Percentiles rank a stretch among this genome's conserved stretches.
Evolutionary conservation across 2,797 vertebrate genomes (phyloP).

Genomic region (Anniella stebbinsi): DNA sequence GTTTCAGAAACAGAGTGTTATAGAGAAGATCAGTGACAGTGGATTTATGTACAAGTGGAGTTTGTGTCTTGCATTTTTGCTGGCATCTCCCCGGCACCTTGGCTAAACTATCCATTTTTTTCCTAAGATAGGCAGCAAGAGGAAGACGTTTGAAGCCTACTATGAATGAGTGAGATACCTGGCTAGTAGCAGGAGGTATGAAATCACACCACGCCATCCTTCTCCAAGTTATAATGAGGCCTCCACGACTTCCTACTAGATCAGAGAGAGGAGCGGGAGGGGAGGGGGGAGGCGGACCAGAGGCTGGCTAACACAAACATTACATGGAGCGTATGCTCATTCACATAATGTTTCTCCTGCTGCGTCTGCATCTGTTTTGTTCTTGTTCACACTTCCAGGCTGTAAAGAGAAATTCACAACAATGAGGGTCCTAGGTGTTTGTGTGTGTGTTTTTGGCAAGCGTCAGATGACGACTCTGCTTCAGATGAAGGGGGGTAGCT

Average conservation of each 20-base stretch:
- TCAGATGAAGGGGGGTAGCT: neutral
- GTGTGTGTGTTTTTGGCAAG: slow-evolving; percentile 2
- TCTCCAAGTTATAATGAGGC: slow-evolving; percentile 2
- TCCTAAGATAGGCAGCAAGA: too few species aligned
- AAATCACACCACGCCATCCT: neutral
- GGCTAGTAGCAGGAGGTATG: too few species aligned
- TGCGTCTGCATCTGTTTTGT: slow-evolving; percentile 45
- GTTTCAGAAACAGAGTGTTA: too few species aligned
- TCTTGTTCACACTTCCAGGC: slow-evolving; percentile 45
- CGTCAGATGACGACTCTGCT: neutral
- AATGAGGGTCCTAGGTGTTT: neutral
- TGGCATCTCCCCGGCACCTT: too few species aligned
- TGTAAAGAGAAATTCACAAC: slow-evolving; percentile 24
- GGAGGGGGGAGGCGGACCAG: neutral
- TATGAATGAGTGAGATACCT: too few species aligned
- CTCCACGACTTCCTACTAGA: neutral
- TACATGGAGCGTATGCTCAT: slow-evolving; percentile 13
- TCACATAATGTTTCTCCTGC: slow-evolving; percentile 29
- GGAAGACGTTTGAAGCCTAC: too few species aligned
- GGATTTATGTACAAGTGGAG: too few species aligned
- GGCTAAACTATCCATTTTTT: too few species aligned
- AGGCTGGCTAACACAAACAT: slow-evolving; percentile 1
- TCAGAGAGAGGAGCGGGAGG: neutral
- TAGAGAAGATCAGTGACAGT: too few species aligned
- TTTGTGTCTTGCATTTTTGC: too few species aligned